Evolutionary conservation across 2,113 vertebrate species (phyloP), one percentile per base, ranked within the genome.

Genomic region (Gadus macrocephalus): DNA sequence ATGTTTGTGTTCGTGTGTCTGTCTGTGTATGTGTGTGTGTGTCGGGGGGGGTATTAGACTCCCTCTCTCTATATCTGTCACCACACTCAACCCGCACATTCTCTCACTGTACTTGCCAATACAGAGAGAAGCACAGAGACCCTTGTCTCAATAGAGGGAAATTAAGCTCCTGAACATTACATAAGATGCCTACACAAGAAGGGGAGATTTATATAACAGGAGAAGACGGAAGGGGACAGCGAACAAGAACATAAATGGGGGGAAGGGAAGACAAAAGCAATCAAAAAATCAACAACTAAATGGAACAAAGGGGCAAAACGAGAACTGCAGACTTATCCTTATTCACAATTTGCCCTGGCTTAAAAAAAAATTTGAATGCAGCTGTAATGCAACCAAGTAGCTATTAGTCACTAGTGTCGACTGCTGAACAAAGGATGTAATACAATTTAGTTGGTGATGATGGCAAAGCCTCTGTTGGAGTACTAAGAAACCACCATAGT

Each of bases 111-210:
- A 58, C 55, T 14, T n/a, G 15, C 8, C 12, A 5, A 22, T 62
- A 62, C 61, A 62, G 61, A 25, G 27, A 27, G 15, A 8, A 14
- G 61, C 61, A 74, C 68, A 73, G 64, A 74, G 59, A 68, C 66
- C 56, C 12, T 2, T 12, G 60, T 81, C 71, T 72, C 72, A 71
- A 71, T 66, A 64, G 65, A 81, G 69, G 64, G 19, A 65, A 79
- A 62, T 83, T 79, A 81, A 73, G 68, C 67, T 64, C 75, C 17
- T 65, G 74, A 68, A 64, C 74, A 49, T 84, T 82, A 85, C 82
- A 74, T 86, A 83, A 85, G 85, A 78, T 71, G 63, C 81, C 78
- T 85, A 80, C 81, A 78, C 72, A 72, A 56, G 71, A 67, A 15
- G 17, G 5, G 68, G 65, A n/a, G 62, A 55, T 79, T 87, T 87